Base-by-base conservation (phyloP, 2,888 invertebrate genomes). In the Molorchus minor region DNA sequence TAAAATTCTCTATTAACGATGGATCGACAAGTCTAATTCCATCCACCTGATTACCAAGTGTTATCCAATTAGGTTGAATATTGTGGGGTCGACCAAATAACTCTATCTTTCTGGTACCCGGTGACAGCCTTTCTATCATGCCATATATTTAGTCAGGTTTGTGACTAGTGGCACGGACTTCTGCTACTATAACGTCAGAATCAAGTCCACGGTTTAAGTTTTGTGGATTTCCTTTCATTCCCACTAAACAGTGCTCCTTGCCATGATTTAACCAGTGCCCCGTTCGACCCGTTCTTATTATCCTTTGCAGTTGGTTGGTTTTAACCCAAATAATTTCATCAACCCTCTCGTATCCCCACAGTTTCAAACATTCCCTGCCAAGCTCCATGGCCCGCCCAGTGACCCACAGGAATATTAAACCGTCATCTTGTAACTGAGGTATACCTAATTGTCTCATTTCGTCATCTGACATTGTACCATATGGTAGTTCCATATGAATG, bases 301-400 rank as follows among this genome's bases (percentile, higher is more conserved):
- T 98, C 59, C 98, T 83, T 79, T 98, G 98, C 60, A 98, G 82
- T 78, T 98, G 98, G 82, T 98, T 98, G 0, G 98, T 98, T 83
- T 98, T 98, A 53, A 98, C 98, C 98, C 98, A 98, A 72, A 98
- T 98, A 35, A 98, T 87, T 79, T 98, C 98, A 78, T 98, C 98
- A 1, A 96, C 94, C 44, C 97, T 86, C 75, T 96, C 94, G 77
- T 98, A 98, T 7, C 98, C 98, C 98, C 98, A 98, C 8, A 97
- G 81, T 74, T 95, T 93, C 10, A 98, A 85, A 75, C 98, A 98
- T 76, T 98, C 98, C 30, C 98, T 84, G 0, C 98, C 98, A 15
- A 98, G 80, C 80, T 98, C 98, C 95, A 96, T 96, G 0, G 96
- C 96, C 71, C 95, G 88, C 53, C 98, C 97, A 4, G 98, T 98